Percentiles rank a stretch among this genome's conserved stretches.
phyloP scores from a whole-genome alignment of 2,113 vertebrate genomes.

The Pica pica region DNA sequence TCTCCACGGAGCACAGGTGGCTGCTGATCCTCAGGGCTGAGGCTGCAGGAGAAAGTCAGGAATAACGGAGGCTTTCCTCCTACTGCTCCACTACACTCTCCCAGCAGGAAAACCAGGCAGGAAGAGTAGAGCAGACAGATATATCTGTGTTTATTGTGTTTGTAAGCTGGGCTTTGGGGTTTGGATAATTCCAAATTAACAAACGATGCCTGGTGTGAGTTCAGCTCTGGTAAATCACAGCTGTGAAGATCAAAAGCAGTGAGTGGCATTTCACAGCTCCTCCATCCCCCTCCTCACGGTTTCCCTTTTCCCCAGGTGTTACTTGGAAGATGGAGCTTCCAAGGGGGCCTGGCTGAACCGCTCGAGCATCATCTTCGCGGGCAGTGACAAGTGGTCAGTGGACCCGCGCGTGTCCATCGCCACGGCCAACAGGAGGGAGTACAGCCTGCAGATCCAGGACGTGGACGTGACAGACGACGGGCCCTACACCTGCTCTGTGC shows the following conservation, averaged over 20 bases:
- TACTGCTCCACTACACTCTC: accelerated
- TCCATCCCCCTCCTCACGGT: neutral
- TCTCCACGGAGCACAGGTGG: accelerated
- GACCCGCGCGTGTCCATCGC: constrained; percentile 96
- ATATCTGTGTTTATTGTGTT: accelerated
- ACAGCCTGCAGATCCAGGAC: constrained; percentile 97
- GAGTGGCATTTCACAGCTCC: no score
- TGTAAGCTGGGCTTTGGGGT: neutral
- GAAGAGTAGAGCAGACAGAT: accelerated
- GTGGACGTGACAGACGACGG: constrained; percentile 96
- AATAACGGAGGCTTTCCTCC: neutral
- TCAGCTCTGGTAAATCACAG: accelerated
- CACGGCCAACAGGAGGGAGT: constrained; percentile 86
- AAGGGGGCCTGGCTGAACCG: constrained; percentile 99
- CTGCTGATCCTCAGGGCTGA: neutral
- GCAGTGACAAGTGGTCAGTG: constrained; percentile 95
- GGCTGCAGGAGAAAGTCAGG: neutral
- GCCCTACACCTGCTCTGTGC: constrained; percentile 93
- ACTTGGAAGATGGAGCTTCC: constrained; percentile 92
- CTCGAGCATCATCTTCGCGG: constrained; percentile 96
- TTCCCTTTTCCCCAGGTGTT: constrained; percentile 78
- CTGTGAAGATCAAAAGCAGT: accelerated
- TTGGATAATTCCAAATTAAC: no score
- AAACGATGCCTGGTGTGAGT: accelerated
- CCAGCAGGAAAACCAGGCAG: neutral